Base-by-base conservation (phyloP, 1,140 invertebrate genomes). In the Caenorhabditis brenneri region DNA sequence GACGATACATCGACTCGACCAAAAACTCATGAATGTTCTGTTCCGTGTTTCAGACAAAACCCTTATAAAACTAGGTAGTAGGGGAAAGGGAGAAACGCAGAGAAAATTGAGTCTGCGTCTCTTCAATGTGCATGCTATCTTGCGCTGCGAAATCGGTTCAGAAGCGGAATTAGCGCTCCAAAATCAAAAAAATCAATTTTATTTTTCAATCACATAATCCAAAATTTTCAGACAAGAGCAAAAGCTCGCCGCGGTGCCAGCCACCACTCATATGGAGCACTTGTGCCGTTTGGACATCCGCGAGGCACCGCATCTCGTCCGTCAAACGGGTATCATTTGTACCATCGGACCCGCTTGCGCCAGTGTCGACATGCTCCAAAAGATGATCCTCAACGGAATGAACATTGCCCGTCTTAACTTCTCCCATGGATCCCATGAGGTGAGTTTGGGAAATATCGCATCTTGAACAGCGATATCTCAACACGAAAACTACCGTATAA, bases 381-480 rank as follows among this genome's bases (percentile, higher is more conserved):
- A 97, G 89, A 97, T 99, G 96, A 97, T 99, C 91, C 94, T 95
- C 87, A 95, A 95, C 22, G 97, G 97, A 24, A 99, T 99, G 97
- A 98, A 98, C 88, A 94, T 99, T 86, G 97, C 97, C 9, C 93
- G 97, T 84, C 93, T 99, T 92, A 99, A 99, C 92, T 99, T 99
- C 92, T 97, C 96, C 15, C 97, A 99, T 91, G 97, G 97, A 69
- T 95, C 96, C 0, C 95, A 99, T 89, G 96, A 98, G 86, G 92
- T 92, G 88, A 84, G 27, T n/a, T 10, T 29, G 33, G 16, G 2
- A 7, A 65, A n/a, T n/a, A n/a, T n/a, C n/a, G n/a, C n/a, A n/a
- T n/a, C n/a, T n/a, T n/a, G n/a, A n/a, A n/a, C n/a, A n/a, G n/a
- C n/a, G n/a, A n/a, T n/a, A n/a, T n/a, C n/a, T n/a, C n/a, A n/a